phyloP scores from a whole-genome alignment of 1,140 invertebrate species.

The Diplogasteroides magnus region DNA sequence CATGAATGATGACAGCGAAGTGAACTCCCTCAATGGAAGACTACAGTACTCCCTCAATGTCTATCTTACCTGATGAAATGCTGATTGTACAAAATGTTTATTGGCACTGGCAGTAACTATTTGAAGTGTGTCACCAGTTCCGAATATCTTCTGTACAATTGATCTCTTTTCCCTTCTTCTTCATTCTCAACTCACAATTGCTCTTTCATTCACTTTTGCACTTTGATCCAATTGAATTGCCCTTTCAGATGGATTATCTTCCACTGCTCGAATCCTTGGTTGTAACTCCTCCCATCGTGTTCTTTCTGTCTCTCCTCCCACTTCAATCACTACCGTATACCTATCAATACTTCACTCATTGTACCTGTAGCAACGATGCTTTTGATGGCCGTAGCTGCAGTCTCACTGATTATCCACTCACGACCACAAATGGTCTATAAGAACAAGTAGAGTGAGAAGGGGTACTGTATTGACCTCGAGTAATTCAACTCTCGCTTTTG shows the following conservation, averaged over 20 bases:
- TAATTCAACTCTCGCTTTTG: background rate
- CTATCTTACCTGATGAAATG: constrained; percentile 1
- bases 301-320: background rate
- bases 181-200: background rate
- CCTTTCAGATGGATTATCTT: background rate
- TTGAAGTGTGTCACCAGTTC: constrained; percentile 4
- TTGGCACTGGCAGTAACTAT: constrained; percentile 11
- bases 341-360: background rate
- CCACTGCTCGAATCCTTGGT: background rate
- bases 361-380: background rate
- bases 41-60: background rate
- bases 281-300: background rate
- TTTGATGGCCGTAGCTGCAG: background rate
- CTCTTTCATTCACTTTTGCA: background rate
- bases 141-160: constrained; percentile 19
- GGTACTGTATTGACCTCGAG: too few species aligned
- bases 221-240: background rate
- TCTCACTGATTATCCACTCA: background rate
- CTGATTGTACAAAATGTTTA: constrained; percentile 17
- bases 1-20: constrained; percentile 11
- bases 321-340: background rate
- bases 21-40: constrained; percentile 7
- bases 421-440: background rate
- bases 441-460: too few species aligned
- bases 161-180: too few species aligned